Conservation (phyloP, 2,113 vertebrate species). For the Cromileptes altivelis region DNA sequence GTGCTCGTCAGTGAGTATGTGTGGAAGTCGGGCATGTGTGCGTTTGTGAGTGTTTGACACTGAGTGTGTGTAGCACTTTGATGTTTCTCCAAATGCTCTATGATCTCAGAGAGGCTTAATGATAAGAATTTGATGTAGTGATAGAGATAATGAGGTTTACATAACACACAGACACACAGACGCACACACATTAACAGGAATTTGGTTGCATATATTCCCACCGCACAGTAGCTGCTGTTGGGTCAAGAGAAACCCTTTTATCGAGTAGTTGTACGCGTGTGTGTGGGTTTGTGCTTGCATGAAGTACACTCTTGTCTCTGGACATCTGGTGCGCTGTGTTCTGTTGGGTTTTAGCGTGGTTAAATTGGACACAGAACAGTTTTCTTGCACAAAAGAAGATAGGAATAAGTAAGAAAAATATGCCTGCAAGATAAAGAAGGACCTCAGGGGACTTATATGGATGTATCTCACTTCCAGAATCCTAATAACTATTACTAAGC, state of each 20-base stretch:
- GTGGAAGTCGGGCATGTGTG: slow-evolving; percentile 14
- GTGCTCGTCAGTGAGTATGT: slow-evolving; percentile 11
- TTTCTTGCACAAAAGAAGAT: slow-evolving; percentile 13
- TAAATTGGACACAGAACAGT: neutral
- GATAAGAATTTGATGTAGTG: slow-evolving; percentile 70
- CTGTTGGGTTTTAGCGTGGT: neutral
- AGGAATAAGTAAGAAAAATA: slow-evolving; percentile 17
- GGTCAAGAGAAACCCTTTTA: slow-evolving; percentile 29
- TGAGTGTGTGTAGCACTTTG: slow-evolving; percentile 54
- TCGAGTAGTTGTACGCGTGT: neutral
- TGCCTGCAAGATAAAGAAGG: slow-evolving; percentile 34
- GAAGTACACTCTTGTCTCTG: neutral
- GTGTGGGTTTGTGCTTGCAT: neutral
- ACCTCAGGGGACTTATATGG: neutral
- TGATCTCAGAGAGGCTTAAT: slow-evolving; percentile 68
- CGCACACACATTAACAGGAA: slow-evolving; percentile 35
- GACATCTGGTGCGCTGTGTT: slow-evolving; percentile 32
- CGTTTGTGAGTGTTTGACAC: slow-evolving; percentile 22
- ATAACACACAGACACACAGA: slow-evolving; percentile 46
- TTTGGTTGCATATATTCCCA: slow-evolving; percentile 25
- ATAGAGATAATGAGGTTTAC: slow-evolving; percentile 74
- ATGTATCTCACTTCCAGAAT: slow-evolving; percentile 9
- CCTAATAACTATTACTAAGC: slow-evolving; percentile 24
- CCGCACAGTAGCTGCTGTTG: slow-evolving; percentile 5
- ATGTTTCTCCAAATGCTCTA: slow-evolving; percentile 60